A percentile compares a stretch with the other conserved stretches of the same genome.
Evolutionary conservation across 2,888 invertebrate genomes (phyloP).

Genomic region (Oithona nana): DNA sequence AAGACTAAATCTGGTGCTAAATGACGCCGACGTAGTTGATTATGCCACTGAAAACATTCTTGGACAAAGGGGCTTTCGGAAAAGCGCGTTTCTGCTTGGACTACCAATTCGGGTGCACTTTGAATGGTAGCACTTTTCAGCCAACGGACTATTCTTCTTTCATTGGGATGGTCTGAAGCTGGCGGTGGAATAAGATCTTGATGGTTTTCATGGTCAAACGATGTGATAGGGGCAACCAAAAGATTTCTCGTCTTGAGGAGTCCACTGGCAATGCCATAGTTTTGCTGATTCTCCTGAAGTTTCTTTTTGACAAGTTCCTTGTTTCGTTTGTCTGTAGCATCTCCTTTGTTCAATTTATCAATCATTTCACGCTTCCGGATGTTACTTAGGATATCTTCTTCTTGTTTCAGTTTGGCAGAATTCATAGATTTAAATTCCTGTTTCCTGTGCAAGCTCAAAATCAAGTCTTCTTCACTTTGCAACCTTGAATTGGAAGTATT

Average conservation of each 20-base stretch:
- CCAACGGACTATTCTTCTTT: background rate
- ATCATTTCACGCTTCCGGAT: slow-evolving; percentile 2
- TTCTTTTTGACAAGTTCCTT: background rate
- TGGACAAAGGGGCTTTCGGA: background rate
- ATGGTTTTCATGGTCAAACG: background rate
- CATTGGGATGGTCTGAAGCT: background rate
- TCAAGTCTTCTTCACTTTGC: slow-evolving; percentile 5
- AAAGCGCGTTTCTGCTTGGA: background rate
- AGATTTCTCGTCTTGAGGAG: background rate
- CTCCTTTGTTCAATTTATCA: background rate
- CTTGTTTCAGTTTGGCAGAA: background rate
- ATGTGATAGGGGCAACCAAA: background rate
- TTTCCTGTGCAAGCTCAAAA: background rate
- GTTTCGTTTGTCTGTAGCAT: background rate
- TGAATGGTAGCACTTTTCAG: background rate
- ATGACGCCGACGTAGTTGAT: background rate
- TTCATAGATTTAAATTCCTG: slow-evolving; percentile 5
- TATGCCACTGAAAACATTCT: background rate
- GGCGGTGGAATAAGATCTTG: background rate
- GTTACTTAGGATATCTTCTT: background rate
- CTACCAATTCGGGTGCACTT: background rate
- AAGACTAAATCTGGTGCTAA: background rate
- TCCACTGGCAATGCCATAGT: background rate
- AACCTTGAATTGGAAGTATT: background rate
- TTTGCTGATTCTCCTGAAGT: background rate